Conservation (phyloP, 1,140 invertebrate genomes). For the Augochlora pura region DNA sequence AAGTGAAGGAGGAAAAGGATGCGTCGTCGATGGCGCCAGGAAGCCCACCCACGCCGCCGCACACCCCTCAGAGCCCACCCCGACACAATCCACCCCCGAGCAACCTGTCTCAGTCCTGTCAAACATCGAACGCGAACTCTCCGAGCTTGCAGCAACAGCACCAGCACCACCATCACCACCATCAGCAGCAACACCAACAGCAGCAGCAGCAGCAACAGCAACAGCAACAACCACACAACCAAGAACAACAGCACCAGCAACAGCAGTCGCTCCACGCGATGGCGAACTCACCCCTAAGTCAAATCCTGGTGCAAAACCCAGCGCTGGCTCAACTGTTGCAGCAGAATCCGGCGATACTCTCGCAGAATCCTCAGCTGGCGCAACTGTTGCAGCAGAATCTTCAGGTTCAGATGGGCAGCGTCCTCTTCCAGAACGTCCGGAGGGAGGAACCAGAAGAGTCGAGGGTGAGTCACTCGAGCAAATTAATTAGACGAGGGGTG, state of each 20-base stretch:
- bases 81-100: constrained; percentile 70
- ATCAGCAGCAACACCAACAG: constrained; percentile 42
- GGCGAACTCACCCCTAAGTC: constrained; percentile 70
- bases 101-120: constrained; percentile 71
- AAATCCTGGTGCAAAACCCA: constrained; percentile 76
- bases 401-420: constrained; percentile 76
- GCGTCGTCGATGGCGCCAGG: constrained; percentile 77
- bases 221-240: not conserved
- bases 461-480: constrained; percentile 69
- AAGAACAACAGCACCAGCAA: constrained; percentile 16
- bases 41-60: constrained; percentile 78
- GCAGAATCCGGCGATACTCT: constrained; percentile 74
- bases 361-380: constrained; percentile 76
- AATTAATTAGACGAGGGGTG: constrained; percentile 44
- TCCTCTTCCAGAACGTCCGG: constrained; percentile 69
- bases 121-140: constrained; percentile 66
- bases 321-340: constrained; percentile 76
- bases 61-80: constrained; percentile 77
- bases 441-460: constrained; percentile 74
- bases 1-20: constrained; percentile 76
- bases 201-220: constrained; percentile 27
- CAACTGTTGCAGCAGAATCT: constrained; percentile 77
- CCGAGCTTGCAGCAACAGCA: constrained; percentile 57
- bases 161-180: constrained; percentile 41
- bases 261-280: constrained; percentile 61